A percentile compares a stretch with the other conserved stretches of the same genome.
phyloP scores from a whole-genome alignment of 2,797 vertebrate genomes.

The Antennarius maculatus region DNA sequence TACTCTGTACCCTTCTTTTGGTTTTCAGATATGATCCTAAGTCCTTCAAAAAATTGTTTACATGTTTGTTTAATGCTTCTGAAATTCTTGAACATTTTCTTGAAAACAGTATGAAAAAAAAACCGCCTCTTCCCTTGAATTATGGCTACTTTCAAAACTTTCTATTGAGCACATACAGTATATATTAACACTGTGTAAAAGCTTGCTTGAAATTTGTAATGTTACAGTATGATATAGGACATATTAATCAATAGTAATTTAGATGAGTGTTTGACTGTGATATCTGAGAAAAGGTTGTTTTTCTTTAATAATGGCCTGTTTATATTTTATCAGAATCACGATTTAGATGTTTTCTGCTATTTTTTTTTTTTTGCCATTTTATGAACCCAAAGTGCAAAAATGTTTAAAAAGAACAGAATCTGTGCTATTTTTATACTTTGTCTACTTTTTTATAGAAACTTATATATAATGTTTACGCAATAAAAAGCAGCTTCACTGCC shows the following conservation, averaged over 20 bases:
- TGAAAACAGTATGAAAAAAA: slow-evolving; percentile 43
- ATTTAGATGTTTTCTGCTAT: slow-evolving; percentile 1
- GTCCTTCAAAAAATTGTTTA: slow-evolving; percentile 60
- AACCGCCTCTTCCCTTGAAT: neutral
- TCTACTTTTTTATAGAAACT: slow-evolving; percentile 45
- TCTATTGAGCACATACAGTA: slow-evolving; percentile 35
- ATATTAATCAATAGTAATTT: slow-evolving; percentile 55
- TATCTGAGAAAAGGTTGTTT: slow-evolving; percentile 6
- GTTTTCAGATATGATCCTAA: slow-evolving; percentile 3
- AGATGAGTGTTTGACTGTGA: slow-evolving; percentile 36
- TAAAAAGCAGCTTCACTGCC: slow-evolving; percentile 58
- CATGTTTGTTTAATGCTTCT: slow-evolving; percentile 66
- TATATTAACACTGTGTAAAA: slow-evolving; percentile 51
- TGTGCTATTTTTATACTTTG: slow-evolving; percentile 64
- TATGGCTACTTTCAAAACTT: slow-evolving; percentile 38
- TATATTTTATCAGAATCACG: slow-evolving; percentile 25
- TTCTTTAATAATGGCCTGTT: slow-evolving; percentile 22
- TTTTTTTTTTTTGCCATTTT: slow-evolving; percentile 21
- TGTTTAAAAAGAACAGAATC: slow-evolving; percentile 48
- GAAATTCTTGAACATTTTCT: slow-evolving; percentile 52
- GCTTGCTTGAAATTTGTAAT: slow-evolving; percentile 42
- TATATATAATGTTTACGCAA: slow-evolving; percentile 59
- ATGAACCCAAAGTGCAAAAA: slow-evolving; percentile 39
- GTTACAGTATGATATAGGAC: slow-evolving; percentile 35
- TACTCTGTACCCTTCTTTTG: slow-evolving; percentile 4